phyloP scores from a whole-genome alignment of 2,113 vertebrate genomes.

The Festucalex cinctus region DNA sequence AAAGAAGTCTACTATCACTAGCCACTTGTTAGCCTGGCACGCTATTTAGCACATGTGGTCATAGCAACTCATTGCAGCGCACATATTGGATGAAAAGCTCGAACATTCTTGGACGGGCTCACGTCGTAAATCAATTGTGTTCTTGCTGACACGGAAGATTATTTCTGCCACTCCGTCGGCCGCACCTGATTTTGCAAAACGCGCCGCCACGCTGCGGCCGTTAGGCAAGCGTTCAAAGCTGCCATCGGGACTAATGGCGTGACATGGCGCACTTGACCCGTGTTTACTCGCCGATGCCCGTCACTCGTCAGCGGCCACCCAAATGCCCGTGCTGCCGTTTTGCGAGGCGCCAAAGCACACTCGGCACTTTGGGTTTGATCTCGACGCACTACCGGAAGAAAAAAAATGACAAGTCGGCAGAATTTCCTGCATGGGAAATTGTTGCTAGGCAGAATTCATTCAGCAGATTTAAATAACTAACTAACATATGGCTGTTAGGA shows the following conservation, averaged over 20 bases:
- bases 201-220: not conserved
- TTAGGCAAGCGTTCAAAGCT: not conserved
- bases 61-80: not conserved
- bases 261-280: not conserved
- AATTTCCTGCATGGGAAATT: not conserved
- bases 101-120: not conserved
- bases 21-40: not conserved
- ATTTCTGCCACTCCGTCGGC: not conserved
- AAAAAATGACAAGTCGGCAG: no score
- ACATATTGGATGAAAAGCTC: not conserved
- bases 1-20: not conserved
- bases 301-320: not conserved
- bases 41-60: not conserved
- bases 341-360: not conserved
- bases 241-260: not conserved
- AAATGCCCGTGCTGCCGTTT: not conserved
- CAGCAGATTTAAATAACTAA: not conserved
- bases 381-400: not conserved
- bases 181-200: not conserved
- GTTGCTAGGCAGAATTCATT: not conserved
- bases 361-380: not conserved
- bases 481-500: not conserved
- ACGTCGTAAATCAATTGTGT: not conserved
- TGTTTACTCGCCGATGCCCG: not conserved
- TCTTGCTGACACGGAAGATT: not conserved